Evolutionary conservation across 2,113 vertebrate genomes (phyloP).

Genomic region (Picathartes gymnocephalus): DNA sequence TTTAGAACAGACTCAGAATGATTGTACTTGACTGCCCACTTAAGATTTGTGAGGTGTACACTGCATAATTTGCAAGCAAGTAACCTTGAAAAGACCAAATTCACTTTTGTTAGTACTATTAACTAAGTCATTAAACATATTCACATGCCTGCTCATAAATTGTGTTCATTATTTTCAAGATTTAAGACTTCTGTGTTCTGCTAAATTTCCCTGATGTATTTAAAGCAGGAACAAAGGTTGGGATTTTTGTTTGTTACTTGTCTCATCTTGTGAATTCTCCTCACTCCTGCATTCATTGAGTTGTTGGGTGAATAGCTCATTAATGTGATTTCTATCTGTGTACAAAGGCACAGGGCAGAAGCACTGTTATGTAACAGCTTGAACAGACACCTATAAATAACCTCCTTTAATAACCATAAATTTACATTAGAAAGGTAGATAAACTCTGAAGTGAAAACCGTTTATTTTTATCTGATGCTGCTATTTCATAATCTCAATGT

Average conservation of each 20-base stretch:
- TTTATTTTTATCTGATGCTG: constrained; percentile 47
- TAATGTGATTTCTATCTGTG: neutral
- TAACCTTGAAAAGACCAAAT: constrained; percentile 10
- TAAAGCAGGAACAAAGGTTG: neutral
- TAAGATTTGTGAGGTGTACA: neutral
- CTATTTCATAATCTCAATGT: neutral
- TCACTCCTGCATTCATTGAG: neutral
- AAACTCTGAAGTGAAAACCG: constrained; percentile 18
- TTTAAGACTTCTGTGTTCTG: neutral
- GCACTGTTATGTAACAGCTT: neutral
- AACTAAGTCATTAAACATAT: neutral
- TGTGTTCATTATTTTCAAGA: neutral
- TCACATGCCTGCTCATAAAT: neutral
- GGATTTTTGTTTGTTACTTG: neutral
- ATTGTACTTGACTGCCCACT: neutral
- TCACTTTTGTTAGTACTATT: neutral
- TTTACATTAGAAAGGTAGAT: constrained; percentile 52
- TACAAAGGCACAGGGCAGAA: neutral
- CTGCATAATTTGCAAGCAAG: neutral
- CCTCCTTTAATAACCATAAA: neutral
- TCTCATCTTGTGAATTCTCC: neutral
- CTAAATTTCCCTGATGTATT: neutral
- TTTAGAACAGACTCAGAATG: neutral
- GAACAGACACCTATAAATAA: constrained; percentile 21
- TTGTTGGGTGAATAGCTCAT: neutral